Base-by-base conservation (phyloP, 2,113 vertebrate genomes). In the Formicarius rufipectus region DNA sequence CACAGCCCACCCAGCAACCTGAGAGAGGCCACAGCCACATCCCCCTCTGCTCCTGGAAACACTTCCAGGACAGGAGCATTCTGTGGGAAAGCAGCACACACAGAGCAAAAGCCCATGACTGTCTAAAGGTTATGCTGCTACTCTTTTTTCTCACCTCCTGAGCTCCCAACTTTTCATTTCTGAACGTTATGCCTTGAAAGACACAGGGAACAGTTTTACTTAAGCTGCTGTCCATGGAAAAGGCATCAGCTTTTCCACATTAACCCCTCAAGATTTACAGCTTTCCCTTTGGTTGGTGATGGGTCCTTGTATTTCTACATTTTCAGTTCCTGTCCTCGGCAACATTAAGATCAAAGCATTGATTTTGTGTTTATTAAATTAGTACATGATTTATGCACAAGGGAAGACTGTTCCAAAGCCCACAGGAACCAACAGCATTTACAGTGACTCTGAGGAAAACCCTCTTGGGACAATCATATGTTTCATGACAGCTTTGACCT, bases 211-310 rank as follows among this genome's bases (percentile, higher is more conserved):
- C 7, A 23, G 44, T 3, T 12, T 1, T 2, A 47, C 42, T 50
- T 8, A 6, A 30, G 56, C 42, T 0, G 3, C 28, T 60, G 42
- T 22, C 69, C 1, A 0, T 60, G 56, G 68, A 67, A 85, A 90
- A 89, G 28, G 50, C 55, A 63, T 94, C 89, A 83, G 35, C 47
- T 89, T 92, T 95, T 92, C 83, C 76, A 55, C 47, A 55, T 73
- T 27, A 79, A 25, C 19, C 31, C 37, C 33, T 83, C 20, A 60
- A 49, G 82, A 88, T 91, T 92, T 85, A 92, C 9, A 40, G 68
- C 58, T 66, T 53, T 58, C 18, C 40, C 30, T 42, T 58, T 62
- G n/a, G 45, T 19, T 0, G 0, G 35, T 50, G 87, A 90, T 89
- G 39, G 2, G 4, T n/a, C 52, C 28, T 8, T 31, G 35, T 64